Evolutionary conservation across 2,888 invertebrate genomes (phyloP).

Genomic region (Operophtera brumata): DNA sequence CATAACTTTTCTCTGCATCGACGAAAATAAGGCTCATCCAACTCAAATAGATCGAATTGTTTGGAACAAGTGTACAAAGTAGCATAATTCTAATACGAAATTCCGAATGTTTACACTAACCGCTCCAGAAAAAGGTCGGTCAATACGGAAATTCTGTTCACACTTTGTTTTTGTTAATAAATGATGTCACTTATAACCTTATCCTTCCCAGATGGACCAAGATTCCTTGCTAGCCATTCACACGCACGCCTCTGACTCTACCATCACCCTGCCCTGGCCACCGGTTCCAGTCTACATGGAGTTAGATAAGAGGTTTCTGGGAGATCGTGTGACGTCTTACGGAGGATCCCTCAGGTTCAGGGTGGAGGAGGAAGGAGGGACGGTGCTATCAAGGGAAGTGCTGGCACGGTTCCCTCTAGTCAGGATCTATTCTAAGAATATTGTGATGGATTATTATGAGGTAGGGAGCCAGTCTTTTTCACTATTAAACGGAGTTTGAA

Average conservation of each 20-base stretch:
- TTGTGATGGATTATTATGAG: slow-evolving; percentile 88
- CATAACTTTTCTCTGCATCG: too few relatives aligned
- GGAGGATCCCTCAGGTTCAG: slow-evolving; percentile 92
- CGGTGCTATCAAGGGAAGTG: slow-evolving; percentile 78
- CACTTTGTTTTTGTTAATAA: too few relatives aligned
- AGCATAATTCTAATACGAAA: too few relatives aligned
- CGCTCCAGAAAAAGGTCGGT: too few relatives aligned
- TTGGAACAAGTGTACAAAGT: too few relatives aligned
- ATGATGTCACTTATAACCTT: too few relatives aligned
- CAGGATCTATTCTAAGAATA: slow-evolving; percentile 87
- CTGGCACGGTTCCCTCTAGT: slow-evolving; percentile 87
- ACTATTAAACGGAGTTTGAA: too few relatives aligned
- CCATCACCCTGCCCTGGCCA: slow-evolving; percentile 73
- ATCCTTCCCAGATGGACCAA: slow-evolving; percentile 57
- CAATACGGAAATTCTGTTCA: too few relatives aligned
- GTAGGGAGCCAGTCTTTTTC: slow-evolving; percentile 35
- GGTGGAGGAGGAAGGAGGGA: slow-evolving; percentile 83
- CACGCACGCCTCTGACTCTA: slow-evolving; percentile 62
- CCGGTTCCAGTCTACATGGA: slow-evolving; percentile 89
- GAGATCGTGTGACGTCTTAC: slow-evolving; percentile 94
- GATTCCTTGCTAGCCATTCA: slow-evolving; percentile 65
- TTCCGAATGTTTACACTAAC: too few relatives aligned
- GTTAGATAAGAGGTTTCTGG: slow-evolving; percentile 89
- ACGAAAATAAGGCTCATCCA: too few relatives aligned
- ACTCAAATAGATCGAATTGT: too few relatives aligned